phyloP scores from a whole-genome alignment of 2,797 vertebrate genomes.

The Chelonia mydas region DNA sequence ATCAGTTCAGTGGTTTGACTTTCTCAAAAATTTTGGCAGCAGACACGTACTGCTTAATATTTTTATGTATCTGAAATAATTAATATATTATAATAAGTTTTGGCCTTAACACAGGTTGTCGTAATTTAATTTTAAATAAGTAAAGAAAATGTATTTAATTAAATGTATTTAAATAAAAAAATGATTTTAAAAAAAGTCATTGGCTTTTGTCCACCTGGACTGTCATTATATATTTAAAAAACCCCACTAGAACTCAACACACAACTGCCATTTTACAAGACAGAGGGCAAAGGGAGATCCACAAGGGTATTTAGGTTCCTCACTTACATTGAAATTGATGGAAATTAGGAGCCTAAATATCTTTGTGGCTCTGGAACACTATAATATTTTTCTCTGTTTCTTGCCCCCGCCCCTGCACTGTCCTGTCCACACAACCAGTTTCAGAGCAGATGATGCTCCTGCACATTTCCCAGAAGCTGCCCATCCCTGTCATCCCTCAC shows the following conservation, averaged over 20 bases:
- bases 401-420: not conserved
- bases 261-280: not conserved
- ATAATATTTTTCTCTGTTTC: not conserved
- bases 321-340: no score
- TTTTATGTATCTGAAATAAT: no score
- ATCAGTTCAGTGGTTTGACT: no score
- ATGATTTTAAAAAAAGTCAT: not conserved
- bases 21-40: no score
- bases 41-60: no score
- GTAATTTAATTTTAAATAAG: not conserved
- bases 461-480: not conserved
- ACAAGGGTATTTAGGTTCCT: not conserved
- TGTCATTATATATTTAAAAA: not conserved
- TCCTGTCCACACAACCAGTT: not conserved
- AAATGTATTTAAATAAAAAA: no score
- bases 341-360: not conserved
- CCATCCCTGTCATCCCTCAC: not conserved
- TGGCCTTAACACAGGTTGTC: not conserved
- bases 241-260: not conserved
- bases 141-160: no score
- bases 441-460: not conserved
- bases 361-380: not conserved
- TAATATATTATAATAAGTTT: not conserved
- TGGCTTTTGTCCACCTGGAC: not conserved
- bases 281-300: not conserved